Conservation (phyloP, 2,888 invertebrate species). For the Xylota segnis region DNA sequence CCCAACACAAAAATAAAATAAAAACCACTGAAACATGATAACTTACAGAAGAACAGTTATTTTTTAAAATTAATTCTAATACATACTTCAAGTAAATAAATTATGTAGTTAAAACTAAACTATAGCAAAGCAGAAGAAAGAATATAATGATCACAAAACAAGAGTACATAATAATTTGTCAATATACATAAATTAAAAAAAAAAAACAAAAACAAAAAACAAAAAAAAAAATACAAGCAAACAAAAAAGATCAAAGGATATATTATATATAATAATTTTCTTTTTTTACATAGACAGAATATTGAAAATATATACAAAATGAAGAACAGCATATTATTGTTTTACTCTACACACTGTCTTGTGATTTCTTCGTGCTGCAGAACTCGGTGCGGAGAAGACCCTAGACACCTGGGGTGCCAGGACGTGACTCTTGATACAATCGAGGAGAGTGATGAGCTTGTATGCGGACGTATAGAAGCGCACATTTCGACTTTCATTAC, state of each 20-base stretch:
- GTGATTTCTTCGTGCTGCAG: no score
- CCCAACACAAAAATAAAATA: conserved; percentile 17
- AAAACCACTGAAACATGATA: not conserved
- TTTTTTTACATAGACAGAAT: conserved; percentile 76
- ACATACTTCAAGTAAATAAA: conserved; percentile 8
- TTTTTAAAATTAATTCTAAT: conserved; percentile 42
- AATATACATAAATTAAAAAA: conserved; percentile 55
- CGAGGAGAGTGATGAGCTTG: no score
- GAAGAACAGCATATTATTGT: conserved; percentile 66
- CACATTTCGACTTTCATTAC: no score
- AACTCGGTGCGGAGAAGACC: no score
- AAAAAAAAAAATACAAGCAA: conserved; percentile 7
- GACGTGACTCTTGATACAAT: no score
- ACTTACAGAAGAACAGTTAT: conserved; percentile 11
- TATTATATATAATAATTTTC: conserved; percentile 73
- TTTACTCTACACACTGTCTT: conserved; percentile 24
- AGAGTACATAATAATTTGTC: conserved; percentile 59
- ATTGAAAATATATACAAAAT: conserved; percentile 76
- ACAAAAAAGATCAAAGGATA: conserved; percentile 57
- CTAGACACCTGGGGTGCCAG: no score
- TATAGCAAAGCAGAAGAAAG: conserved; percentile 42
- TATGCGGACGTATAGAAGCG: no score
- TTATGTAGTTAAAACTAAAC: conserved; percentile 59
- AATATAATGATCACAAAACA: conserved; percentile 65
- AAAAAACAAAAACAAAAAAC: conserved; percentile 51